phyloP scores from a whole-genome alignment of 2,113 vertebrate genomes.

The Xenopus tropicalis region UCB_Xtro_10.0 CM004449.2:103205501-103206000 shows the following conservation, averaged over 20 bases:
- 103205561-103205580: not conserved
- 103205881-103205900: no score
- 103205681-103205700: no score
- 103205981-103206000: not conserved
- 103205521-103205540: not conserved
- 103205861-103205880: constrained; percentile 4
- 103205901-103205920: no score
- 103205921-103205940: constrained; percentile 11
- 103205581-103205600: not conserved
- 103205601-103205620: not conserved
- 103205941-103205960: not conserved
- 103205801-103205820: no score
- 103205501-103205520: not conserved
- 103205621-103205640: not conserved
- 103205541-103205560: not conserved
- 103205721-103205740: constrained; percentile 41
- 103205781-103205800: no score
- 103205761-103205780: no score
- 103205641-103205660: constrained; percentile 9
- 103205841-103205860: constrained; percentile 27
- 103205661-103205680: not conserved
- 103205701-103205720: not conserved
- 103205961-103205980: not conserved
- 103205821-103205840: not conserved
- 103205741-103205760: constrained; percentile 17